Percentiles rank a stretch among this genome's conserved stretches.
phyloP scores from a whole-genome alignment of 2,797 vertebrate genomes.

The Acanthornis magna region DNA sequence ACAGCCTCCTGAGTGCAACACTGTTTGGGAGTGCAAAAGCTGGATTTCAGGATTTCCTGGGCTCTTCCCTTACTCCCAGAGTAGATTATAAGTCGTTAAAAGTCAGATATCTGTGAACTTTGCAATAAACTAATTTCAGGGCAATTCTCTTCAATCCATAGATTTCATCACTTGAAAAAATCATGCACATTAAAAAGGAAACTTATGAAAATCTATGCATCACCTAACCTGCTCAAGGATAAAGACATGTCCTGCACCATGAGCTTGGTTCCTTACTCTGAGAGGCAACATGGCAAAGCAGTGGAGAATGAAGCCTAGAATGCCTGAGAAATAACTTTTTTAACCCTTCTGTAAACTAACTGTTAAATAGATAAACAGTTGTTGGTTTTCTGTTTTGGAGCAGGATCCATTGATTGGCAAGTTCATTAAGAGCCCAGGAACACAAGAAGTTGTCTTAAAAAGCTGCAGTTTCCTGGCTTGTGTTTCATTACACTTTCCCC shows the following conservation, averaged over 20 bases:
- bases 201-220: neutral
- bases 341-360: neutral
- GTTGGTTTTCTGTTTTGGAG: neutral
- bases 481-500: neutral
- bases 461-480: neutral
- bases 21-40: neutral
- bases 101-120: neutral
- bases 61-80: neutral
- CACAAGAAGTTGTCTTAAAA: neutral
- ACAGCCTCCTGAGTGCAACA: neutral
- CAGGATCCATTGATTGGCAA: neutral
- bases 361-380: neutral
- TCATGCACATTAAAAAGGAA: neutral
- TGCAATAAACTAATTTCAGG: neutral
- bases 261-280: neutral
- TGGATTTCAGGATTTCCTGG: neutral
- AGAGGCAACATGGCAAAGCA: neutral
- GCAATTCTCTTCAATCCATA: neutral
- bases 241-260: neutral
- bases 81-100: neutral
- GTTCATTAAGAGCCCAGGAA: neutral
- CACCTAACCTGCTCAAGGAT: neutral
- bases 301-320: neutral
- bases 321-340: neutral
- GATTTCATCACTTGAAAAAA: neutral